A percentile compares a stretch with the other conserved stretches of the same genome.
Conservation (phyloP, 2,797 vertebrate species). For the Enteromius treurensis region DNA sequence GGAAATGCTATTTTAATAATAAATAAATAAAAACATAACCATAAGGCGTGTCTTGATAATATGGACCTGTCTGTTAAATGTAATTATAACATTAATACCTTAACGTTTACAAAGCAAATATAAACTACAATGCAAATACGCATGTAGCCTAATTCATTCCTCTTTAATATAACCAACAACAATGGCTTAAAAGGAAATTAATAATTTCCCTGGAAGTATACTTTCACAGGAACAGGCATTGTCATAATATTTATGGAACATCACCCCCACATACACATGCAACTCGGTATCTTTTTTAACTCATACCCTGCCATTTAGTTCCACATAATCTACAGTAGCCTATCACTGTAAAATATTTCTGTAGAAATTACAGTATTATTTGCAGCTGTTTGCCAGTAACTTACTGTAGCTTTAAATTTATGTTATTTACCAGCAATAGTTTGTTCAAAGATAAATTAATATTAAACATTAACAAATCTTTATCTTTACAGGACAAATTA, state of each 20-base stretch:
- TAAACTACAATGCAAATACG: neutral
- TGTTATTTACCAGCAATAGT: too few species aligned
- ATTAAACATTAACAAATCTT: too few species aligned
- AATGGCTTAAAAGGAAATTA: neutral
- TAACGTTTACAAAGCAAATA: neutral
- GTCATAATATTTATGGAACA: neutral
- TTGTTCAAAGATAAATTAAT: too few species aligned
- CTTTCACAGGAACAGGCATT: neutral
- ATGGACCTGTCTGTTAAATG: neutral
- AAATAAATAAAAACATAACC: neutral
- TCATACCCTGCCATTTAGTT: neutral
- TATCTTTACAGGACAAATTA: too few species aligned
- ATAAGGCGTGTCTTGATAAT: neutral
- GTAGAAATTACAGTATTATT: too few species aligned
- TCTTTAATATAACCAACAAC: neutral
- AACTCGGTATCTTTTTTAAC: neutral
- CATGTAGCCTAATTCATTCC: neutral
- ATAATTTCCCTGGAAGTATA: neutral
- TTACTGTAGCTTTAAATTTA: too few species aligned
- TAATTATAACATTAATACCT: neutral
- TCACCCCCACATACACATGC: neutral
- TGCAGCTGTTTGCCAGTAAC: too few species aligned
- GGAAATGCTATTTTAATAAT: neutral
- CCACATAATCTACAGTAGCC: neutral
- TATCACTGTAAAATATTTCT: too few species aligned